Conservation (phyloP, 2,113 vertebrate genomes). For the Donacobius atricapilla region DNA sequence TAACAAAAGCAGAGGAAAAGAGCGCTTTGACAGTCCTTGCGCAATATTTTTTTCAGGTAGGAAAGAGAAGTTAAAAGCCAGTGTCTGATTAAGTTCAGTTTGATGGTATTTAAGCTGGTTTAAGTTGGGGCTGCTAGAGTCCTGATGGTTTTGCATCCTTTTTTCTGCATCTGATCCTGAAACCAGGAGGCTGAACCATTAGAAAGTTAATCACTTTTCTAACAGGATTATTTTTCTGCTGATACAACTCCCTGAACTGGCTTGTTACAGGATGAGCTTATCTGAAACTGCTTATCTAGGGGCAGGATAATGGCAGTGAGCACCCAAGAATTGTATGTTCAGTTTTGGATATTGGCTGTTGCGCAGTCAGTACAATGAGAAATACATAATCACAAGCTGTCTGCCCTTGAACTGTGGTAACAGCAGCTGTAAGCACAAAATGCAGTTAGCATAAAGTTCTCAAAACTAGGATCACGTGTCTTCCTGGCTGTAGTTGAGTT, state of each 20-base stretch:
- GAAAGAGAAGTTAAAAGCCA: background rate
- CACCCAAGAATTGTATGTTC: background rate
- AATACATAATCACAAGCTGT: accelerated
- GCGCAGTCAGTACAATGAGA: background rate
- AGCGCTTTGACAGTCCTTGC: background rate
- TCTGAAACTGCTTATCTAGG: background rate
- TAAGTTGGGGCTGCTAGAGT: background rate
- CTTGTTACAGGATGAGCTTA: background rate
- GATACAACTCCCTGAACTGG: background rate
- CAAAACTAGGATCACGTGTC: background rate
- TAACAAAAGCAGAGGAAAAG: background rate
- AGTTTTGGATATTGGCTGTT: background rate
- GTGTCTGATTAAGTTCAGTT: background rate
- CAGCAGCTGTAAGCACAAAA: background rate
- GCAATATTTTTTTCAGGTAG: background rate
- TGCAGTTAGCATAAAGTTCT: background rate
- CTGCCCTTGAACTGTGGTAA: background rate
- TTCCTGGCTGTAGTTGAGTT: background rate
- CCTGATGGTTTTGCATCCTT: background rate
- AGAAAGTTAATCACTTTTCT: background rate
- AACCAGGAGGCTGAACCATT: background rate
- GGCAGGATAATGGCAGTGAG: background rate
- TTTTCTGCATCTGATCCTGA: background rate
- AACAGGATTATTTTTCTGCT: background rate
- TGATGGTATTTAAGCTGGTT: background rate